Base-by-base conservation (phyloP, 2,797 vertebrate genomes). In the Gymnoscopelus microlampas region DNA sequence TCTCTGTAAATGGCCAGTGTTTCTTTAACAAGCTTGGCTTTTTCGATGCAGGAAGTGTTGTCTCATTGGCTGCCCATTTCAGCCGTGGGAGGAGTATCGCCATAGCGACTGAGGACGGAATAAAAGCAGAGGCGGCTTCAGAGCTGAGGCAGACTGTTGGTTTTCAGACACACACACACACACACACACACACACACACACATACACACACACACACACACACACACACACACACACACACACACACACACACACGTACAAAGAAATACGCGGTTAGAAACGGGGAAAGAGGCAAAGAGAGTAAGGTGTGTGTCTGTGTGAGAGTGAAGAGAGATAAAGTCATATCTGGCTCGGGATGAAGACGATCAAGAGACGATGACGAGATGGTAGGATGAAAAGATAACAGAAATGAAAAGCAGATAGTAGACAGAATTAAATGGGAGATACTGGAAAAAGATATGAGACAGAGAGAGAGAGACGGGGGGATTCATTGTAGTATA, bases 1-100 rank as follows among this genome's bases (percentile, higher is more conserved):
- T 67, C 24, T 54, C 35, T 73, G 57, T 51, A 88, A 79, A 70
- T 66, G 77, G 70, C 77, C 66, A 12, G 51, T 87, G 83, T 72
- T 80, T 74, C 92, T 93, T 94, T 94, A 93, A 93, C 86, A 80
- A 69, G 50, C 74, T 78, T 74, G 73, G 64, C 44, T 66, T 79
- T 84, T 69, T 76, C 83, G 88, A 86, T 73, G 56, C 32, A 88
- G 91, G 91, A 94, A 92, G 85, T 87, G 69, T 70, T 66, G 11
- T 81, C 80, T 80, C 64, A 93, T 91, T 94, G 92, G 93, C 80
- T 81, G 86, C 61, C 60, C 65, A 14, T 56, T 70, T 64, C 70
- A 73, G 53, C 47, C 76, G 83, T 80, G 81, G 90, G 88, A 60
- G 87, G 85, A 85, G 58, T 64, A 0, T 19, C 69, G 71, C 64